Evolutionary conservation across 2,113 vertebrate genomes (phyloP).

Genomic region (Callionymus lyra): DNA sequence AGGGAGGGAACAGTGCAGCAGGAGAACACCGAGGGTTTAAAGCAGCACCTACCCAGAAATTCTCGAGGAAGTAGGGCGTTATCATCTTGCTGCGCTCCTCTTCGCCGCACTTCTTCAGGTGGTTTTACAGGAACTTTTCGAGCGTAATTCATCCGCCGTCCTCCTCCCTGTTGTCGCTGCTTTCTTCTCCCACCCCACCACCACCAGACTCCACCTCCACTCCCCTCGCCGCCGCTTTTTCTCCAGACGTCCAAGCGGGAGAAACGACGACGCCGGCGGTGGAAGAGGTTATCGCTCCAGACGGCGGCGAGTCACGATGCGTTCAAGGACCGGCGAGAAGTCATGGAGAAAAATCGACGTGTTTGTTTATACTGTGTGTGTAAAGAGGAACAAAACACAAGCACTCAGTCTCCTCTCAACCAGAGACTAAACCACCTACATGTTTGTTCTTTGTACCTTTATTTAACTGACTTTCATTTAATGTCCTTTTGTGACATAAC

Average conservation of each 20-base stretch:
- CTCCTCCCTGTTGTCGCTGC: conserved; percentile 43
- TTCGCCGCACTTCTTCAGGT: conserved; percentile 22
- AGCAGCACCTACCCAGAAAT: conserved; percentile 80
- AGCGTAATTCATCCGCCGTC: conserved; percentile 51
- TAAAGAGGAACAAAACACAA: too few relatives aligned
- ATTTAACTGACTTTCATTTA: too few relatives aligned
- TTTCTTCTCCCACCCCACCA: conserved; percentile 60
- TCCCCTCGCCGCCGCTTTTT: conserved; percentile 14
- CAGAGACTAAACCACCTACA: too few relatives aligned
- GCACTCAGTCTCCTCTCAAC: too few relatives aligned
- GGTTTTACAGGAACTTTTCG: conserved; percentile 32
- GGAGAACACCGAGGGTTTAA: conserved; percentile 23
- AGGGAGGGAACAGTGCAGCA: conserved; percentile 25
- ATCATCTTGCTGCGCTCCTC: conserved; percentile 69
- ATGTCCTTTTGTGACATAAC: too few relatives aligned
- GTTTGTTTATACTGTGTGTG: too few relatives aligned
- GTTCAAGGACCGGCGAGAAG: too few relatives aligned
- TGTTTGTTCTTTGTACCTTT: too few relatives aligned
- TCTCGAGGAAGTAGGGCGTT: conserved; percentile 87
- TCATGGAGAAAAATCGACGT: too few relatives aligned
- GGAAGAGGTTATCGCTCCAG: conserved; percentile 48
- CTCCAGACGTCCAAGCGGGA: conserved; percentile 1
- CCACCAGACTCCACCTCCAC: conserved; percentile 65
- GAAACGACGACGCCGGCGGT: neutral
- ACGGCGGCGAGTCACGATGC: conserved; percentile 7